A percentile compares a stretch with the other conserved stretches of the same genome.
These are phyloP conservation scores for Notothenia coriiceps DNA, from an alignment of 2,113 vertebrate species.

Conservation along the genomic window DNA sequence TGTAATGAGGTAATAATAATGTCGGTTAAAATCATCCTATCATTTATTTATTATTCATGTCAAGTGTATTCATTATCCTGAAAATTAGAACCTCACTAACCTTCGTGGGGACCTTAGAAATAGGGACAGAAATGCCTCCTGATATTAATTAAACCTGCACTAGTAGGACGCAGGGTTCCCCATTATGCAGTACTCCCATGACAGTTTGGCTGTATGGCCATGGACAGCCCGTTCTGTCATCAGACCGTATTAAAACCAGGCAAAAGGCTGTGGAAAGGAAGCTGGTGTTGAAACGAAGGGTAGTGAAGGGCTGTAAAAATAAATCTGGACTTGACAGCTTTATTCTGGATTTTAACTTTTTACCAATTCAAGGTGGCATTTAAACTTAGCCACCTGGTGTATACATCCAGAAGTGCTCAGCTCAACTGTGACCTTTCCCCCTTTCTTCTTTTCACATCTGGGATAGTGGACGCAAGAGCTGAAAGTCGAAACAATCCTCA, in stretches of 20 bases:
- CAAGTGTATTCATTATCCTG: not conserved
- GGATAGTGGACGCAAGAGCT: conserved; percentile 24
- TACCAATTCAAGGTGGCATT: conserved; percentile 35
- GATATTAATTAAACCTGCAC: not conserved
- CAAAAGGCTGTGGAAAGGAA: conserved; percentile 24
- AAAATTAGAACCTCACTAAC: not conserved
- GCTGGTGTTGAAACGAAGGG: conserved; percentile 7
- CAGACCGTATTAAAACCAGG: conserved; percentile 57
- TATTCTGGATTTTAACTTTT: conserved; percentile 27
- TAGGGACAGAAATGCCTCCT: not conserved
- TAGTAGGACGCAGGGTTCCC: not conserved
- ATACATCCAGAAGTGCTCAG: conserved; percentile 17
- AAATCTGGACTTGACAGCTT: conserved; percentile 50
- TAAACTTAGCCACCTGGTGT: conserved; percentile 35
- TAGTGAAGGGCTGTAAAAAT: conserved; percentile 40
- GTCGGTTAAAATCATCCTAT: not conserved
- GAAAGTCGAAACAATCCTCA: conserved; percentile 19
- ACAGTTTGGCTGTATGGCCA: not conserved
- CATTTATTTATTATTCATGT: not conserved
- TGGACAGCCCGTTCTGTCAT: conserved; percentile 31
- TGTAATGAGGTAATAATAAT: not conserved
- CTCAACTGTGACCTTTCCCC: conserved; percentile 10
- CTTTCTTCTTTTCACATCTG: conserved; percentile 44
- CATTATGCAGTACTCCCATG: not conserved
- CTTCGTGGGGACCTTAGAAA: not conserved